Base-by-base conservation (phyloP, 2,113 vertebrate species). In the Serinus canaria region DNA sequence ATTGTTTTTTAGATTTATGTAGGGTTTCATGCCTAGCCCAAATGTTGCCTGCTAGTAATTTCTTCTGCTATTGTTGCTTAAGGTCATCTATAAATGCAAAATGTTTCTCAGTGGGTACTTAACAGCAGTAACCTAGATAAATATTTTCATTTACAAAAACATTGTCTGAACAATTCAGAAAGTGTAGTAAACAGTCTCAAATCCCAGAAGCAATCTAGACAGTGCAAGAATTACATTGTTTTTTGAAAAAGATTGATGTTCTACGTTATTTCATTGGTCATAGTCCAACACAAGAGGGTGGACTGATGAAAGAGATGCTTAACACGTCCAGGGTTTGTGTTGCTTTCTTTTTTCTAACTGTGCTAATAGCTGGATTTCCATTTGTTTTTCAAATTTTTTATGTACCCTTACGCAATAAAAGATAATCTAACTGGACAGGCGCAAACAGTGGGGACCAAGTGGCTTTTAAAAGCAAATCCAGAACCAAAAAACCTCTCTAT, bases 111-210 rank as follows among this genome's bases (percentile, higher is more conserved):
- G 55, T 3, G 60, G 63, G 89, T 53, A 75, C 72, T 96, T 91
- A 66, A 96, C 92, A 96, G 84, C 94, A 92, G 80, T 96, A 96
- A 95, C 90, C 62, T 92, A 96, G 87, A 92, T 94, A 97, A 96
- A 96, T 83, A 95, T 93, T 97, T 97, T 96, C 53, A 83, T 87
- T 97, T 96, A 78, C 44, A 96, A 95, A 95, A 97, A 94, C 59
- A 94, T 23, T 90, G 82, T 70, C 55, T 95, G 90, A 96, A 94
- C 62, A 87, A 92, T 97, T 97, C 87, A 96, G 84, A 83, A 98
- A 96, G 75, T 94, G 87, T 88, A 92, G 93, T 88, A 94, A 96
- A 95, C 89, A 69, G 52, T 87, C 87, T 97, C 59, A 96, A 97
- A 96, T 96, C 49, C 86, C 95, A 94, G 53, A 97, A 97, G 94